phyloP scores from a whole-genome alignment of 1,140 invertebrate genomes.

The Hirudo medicinalis region DNA sequence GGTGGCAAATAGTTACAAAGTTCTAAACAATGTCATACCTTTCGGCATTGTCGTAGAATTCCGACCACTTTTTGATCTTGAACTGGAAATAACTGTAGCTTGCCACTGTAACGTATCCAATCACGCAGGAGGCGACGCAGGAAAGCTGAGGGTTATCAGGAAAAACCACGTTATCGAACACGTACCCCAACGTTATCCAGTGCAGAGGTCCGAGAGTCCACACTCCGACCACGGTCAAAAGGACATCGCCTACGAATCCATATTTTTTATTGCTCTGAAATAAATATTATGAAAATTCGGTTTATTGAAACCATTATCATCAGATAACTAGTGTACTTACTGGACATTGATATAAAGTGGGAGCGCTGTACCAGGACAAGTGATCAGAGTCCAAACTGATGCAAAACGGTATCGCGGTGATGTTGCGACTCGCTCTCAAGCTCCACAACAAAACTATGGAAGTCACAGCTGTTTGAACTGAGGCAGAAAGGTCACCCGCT shows the following conservation, averaged over 20 bases:
- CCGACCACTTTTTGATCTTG: constrained; percentile 1
- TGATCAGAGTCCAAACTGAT: constrained; percentile 11
- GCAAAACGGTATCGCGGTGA: constrained; percentile 14
- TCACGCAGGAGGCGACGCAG: constrained; percentile 9
- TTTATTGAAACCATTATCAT: neutral
- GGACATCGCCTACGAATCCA: neutral
- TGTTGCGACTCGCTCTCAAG: constrained; percentile 12
- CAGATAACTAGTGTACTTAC: neutral
- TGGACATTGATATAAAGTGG: constrained; percentile 14
- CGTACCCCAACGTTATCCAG: constrained; percentile 20
- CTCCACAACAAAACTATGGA: constrained; percentile 16
- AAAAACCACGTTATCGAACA: constrained; percentile 17
- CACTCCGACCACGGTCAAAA: constrained; percentile 5
- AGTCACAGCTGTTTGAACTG: constrained; percentile 14
- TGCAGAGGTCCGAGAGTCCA: constrained; percentile 18
- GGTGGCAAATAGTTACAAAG: no score
- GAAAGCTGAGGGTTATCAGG: constrained; percentile 14
- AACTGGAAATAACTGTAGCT: constrained; percentile 11
- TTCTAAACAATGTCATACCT: neutral
- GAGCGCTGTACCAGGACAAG: constrained; percentile 12
- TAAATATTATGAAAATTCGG: no score
- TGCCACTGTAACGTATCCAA: constrained; percentile 14
- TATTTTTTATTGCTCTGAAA: constrained; percentile 8
- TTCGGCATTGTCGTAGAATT: constrained; percentile 5
- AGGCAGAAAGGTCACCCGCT: neutral